Evolutionary conservation across 2,888 invertebrate species (phyloP).

Genomic region (Clanis bilineata): DNA sequence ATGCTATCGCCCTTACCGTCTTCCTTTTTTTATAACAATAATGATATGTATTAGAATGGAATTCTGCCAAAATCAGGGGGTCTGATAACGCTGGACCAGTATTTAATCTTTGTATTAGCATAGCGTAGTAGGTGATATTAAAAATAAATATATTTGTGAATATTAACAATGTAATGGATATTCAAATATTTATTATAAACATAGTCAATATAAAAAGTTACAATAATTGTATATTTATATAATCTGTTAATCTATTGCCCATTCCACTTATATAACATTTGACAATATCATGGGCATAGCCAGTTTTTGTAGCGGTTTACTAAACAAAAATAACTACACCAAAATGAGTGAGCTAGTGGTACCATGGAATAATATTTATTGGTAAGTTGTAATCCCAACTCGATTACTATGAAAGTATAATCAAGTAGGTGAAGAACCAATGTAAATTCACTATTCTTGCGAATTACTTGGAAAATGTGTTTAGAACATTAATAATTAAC

Average conservation of each 20-base stretch:
- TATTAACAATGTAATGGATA: constrained; percentile 4
- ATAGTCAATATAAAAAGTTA: constrained; percentile 26
- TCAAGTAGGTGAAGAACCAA: too few species aligned
- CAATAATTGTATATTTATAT: constrained; percentile 37
- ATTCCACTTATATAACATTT: constrained; percentile 33
- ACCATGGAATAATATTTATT: not conserved
- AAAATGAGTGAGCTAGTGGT: not conserved
- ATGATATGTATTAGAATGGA: too few species aligned
- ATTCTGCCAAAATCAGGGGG: too few species aligned
- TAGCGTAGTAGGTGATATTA: too few species aligned
- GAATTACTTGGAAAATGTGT: too few species aligned
- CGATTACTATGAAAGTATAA: too few species aligned
- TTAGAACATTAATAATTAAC: not conserved
- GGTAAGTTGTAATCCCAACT: too few species aligned
- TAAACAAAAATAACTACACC: not conserved
- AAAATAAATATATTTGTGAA: not conserved
- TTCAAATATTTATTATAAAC: constrained; percentile 37
- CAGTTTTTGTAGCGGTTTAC: not conserved
- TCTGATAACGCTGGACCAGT: too few species aligned
- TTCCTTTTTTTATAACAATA: too few species aligned
- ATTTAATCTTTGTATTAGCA: too few species aligned
- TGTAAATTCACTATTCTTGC: too few species aligned
- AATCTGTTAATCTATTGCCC: constrained; percentile 48
- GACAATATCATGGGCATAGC: not conserved
- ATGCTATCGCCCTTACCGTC: too few species aligned